These are phyloP conservation scores for Catharus fuscescens DNA, from an alignment of 2,113 vertebrate genomes.

Conservation along the genomic window DNA sequence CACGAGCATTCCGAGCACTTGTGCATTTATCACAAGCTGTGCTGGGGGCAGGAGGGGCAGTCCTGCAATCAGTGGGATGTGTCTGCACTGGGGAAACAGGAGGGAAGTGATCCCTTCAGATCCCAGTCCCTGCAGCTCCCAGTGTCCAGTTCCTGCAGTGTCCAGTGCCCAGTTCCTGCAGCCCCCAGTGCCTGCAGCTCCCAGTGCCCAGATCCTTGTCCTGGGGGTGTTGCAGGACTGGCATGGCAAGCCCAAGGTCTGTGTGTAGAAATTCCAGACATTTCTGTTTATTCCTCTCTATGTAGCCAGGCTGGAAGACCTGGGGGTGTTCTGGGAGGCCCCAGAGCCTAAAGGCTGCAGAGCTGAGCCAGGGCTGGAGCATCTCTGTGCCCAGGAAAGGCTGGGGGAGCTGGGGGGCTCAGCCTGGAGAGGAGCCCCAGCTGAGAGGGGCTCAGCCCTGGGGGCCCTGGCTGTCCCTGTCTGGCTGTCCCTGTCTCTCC, in stretches of 20 bases:
- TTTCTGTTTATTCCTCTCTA: background rate
- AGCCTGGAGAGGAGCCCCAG: too few species aligned
- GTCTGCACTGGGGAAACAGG: background rate
- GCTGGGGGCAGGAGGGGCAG: background rate
- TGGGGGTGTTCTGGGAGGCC: background rate
- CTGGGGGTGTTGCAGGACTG: background rate
- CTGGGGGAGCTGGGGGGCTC: background rate
- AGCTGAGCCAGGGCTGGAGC: background rate
- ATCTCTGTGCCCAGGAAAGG: background rate
- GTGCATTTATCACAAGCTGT: background rate
- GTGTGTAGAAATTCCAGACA: too few species aligned
- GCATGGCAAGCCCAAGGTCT: background rate
- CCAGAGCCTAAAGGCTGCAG: background rate
- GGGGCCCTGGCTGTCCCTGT: background rate
- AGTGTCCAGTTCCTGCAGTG: background rate
- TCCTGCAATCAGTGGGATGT: background rate
- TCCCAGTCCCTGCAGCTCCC: background rate
- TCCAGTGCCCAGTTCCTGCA: background rate
- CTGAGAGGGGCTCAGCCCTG: background rate
- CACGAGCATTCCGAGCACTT: background rate
- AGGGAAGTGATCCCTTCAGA: background rate
- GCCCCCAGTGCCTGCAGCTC: background rate
- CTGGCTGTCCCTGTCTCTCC: too few species aligned
- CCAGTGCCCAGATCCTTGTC: background rate
- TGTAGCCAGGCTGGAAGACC: background rate